Conservation (phyloP, 2,797 vertebrate species). For the Arnoldichthys spilopterus region DNA sequence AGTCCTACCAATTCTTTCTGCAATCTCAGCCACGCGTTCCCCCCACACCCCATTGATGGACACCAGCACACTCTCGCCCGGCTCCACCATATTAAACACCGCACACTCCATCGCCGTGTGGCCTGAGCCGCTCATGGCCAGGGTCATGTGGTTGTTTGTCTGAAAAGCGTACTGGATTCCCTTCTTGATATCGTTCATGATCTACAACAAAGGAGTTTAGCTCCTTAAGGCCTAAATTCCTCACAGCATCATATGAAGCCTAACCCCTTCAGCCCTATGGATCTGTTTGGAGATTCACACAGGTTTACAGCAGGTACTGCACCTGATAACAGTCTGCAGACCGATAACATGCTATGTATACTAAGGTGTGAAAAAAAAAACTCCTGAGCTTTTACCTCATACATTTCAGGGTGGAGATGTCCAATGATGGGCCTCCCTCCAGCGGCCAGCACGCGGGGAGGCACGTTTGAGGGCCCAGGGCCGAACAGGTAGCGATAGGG, state of each 20-base stretch:
- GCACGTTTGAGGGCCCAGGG: constrained; percentile 89
- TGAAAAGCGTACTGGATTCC: constrained; percentile 95
- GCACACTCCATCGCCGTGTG: constrained; percentile 94
- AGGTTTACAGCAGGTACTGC: too few species aligned
- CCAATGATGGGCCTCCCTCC: constrained; percentile 82
- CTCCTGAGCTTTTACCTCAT: constrained; percentile 77
- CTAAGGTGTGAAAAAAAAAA: too few species aligned
- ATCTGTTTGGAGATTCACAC: too few species aligned
- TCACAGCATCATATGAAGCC: too few species aligned
- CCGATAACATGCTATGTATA: too few species aligned
- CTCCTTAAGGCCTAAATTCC: too few species aligned
- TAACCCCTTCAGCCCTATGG: too few species aligned
- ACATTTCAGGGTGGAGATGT: constrained; percentile 88
- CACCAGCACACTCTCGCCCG: constrained; percentile 84
- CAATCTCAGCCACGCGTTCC: constrained; percentile 86
- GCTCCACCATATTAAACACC: constrained; percentile 87
- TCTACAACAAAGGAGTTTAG: constrained; percentile 68
- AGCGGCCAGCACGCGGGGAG: constrained; percentile 79
- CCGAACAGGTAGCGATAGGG: constrained; percentile 88
- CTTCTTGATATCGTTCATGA: constrained; percentile 94
- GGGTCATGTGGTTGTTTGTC: constrained; percentile 87
- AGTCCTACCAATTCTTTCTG: constrained; percentile 85
- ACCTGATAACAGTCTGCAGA: too few species aligned
- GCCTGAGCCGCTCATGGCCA: constrained; percentile 89
- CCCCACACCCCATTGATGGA: constrained; percentile 92